These are phyloP conservation scores for Campylorhamphus procurvoides DNA, from an alignment of 2,113 vertebrate species.

Conservation along the genomic window DNA sequence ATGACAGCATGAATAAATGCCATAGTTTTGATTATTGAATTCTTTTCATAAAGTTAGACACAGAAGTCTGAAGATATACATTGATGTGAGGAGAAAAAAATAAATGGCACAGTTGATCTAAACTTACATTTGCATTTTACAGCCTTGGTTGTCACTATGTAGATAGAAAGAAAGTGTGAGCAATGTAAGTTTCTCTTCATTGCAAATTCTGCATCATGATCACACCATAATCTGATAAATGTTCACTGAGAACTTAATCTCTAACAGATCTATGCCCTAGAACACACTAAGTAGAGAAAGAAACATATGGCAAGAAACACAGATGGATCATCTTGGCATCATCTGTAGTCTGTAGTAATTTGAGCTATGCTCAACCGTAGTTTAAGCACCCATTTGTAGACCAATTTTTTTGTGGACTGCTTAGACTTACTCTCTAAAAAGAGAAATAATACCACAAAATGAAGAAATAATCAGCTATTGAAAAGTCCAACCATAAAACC, in stretches of 20 bases:
- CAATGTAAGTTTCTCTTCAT: neutral
- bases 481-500: neutral
- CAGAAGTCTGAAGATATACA: neutral
- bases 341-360: neutral
- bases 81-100: neutral
- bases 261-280: neutral
- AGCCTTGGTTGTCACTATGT: neutral
- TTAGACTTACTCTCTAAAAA: neutral
- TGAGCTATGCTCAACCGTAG: neutral
- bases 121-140: neutral
- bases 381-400: neutral
- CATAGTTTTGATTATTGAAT: neutral
- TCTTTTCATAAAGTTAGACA: neutral
- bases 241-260: slow-evolving; percentile 7
- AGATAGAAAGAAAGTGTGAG: neutral
- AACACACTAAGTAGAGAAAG: neutral
- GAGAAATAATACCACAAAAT: neutral
- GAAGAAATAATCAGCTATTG: neutral
- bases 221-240: neutral
- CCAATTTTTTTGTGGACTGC: neutral
- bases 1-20: neutral
- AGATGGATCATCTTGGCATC: neutral
- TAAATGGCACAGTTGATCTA: neutral
- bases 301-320: neutral
- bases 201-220: neutral